Conservation (phyloP, 1,140 invertebrate genomes). For the Carcinoscorpius rotundicauda region DNA sequence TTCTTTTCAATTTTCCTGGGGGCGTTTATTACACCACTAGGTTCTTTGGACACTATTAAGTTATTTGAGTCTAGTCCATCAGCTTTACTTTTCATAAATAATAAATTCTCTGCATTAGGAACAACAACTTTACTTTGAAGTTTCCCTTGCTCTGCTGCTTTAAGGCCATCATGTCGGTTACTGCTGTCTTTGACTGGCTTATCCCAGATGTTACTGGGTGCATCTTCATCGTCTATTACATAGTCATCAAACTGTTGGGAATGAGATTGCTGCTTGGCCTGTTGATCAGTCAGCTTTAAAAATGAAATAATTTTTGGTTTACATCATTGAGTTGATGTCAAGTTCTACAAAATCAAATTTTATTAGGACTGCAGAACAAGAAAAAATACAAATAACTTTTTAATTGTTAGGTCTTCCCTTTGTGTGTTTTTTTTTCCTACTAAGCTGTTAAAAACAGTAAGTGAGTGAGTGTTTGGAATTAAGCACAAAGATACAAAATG, state of each 20-base stretch:
- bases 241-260: constrained; percentile 11
- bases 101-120: constrained; percentile 13
- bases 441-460: not conserved
- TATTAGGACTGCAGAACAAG: not conserved
- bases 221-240: constrained; percentile 31
- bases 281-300: not conserved
- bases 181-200: constrained; percentile 17
- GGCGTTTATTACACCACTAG: not conserved
- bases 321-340: not conserved
- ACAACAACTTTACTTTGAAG: constrained; percentile 11
- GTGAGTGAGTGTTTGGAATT: not conserved
- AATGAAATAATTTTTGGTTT: not conserved
- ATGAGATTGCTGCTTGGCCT: constrained; percentile 1
- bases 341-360: not conserved
- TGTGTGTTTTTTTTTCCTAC: not conserved
- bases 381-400: not conserved
- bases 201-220: constrained; percentile 24
- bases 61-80: not conserved
- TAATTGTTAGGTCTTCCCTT: not conserved
- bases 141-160: constrained; percentile 12
- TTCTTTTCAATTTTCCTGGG: constrained; percentile 28
- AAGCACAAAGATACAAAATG: no score
- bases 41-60: not conserved
- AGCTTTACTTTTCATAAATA: constrained; percentile 8
- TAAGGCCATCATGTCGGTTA: constrained; percentile 13